Evolutionary conservation across 2,113 vertebrate genomes (phyloP).

Genomic region (Pheucticus melanocephalus): DNA sequence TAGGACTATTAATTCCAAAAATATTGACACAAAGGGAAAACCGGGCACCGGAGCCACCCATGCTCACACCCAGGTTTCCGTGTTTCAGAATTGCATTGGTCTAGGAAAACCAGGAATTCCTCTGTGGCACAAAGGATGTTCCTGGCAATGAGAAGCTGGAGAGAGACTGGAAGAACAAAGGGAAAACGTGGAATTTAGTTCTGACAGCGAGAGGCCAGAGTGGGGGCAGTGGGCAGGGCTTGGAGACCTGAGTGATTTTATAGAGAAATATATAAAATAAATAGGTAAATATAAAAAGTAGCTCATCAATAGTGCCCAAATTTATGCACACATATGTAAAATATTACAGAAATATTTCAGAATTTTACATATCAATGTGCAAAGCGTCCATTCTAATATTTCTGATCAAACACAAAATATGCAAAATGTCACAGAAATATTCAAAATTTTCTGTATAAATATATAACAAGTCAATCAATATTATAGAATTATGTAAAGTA

Average conservation of each 20-base stretch:
- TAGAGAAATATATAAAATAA: background rate
- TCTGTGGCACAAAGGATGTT: background rate
- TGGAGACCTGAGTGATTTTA: background rate
- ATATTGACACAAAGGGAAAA: background rate
- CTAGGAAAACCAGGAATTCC: background rate
- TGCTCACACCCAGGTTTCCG: background rate
- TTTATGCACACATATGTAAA: background rate
- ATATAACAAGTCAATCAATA: background rate
- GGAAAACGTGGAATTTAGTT: background rate
- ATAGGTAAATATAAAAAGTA: background rate
- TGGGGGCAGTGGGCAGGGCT: background rate
- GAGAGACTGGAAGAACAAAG: background rate
- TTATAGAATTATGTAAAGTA: background rate
- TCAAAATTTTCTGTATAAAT: background rate
- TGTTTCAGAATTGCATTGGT: background rate
- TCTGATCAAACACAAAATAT: background rate
- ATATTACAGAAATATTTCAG: background rate
- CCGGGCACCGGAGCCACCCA: rapidly evolving
- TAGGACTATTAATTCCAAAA: background rate
- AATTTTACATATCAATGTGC: background rate
- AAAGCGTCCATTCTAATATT: background rate
- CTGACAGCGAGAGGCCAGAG: background rate
- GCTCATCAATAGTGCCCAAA: background rate
- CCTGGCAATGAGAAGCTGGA: background rate
- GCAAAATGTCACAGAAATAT: background rate